These are phyloP conservation scores for Acyrthosiphon pisum DNA, from an alignment of 1,140 invertebrate genomes.

Conservation along the genomic window DNA sequence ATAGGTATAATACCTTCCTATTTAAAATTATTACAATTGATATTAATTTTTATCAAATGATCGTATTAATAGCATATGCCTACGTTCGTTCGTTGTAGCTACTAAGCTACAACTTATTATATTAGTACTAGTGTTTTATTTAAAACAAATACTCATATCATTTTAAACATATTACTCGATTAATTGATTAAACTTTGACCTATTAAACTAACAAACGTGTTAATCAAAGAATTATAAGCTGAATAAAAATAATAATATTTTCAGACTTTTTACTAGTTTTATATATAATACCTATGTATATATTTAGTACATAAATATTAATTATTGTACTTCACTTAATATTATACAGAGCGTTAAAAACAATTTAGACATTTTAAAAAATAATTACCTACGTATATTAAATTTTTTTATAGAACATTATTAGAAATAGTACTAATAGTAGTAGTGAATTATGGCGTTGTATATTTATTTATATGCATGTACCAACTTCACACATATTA, in stretches of 20 bases:
- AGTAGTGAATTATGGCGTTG: neutral
- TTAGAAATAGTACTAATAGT: neutral
- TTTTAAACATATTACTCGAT: neutral
- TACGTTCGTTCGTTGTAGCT: neutral
- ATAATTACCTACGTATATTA: too few species aligned
- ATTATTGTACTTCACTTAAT: neutral
- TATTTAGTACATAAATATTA: neutral
- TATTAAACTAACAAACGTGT: neutral
- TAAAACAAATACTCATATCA: neutral
- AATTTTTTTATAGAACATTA: neutral
- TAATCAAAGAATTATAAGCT: neutral
- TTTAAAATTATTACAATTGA: neutral
- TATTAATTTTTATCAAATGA: conserved; percentile 4
- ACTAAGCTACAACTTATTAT: neutral
- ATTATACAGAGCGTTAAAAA: neutral
- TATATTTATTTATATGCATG: neutral
- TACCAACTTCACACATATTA: neutral
- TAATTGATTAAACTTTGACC: conserved; percentile 20
- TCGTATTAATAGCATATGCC: neutral
- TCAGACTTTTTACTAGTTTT: neutral
- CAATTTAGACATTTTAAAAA: neutral
- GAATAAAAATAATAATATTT: neutral
- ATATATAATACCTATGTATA: neutral
- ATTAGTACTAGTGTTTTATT: neutral
- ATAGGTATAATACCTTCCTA: neutral